Base-by-base conservation (phyloP, 2,888 invertebrate genomes). In the Spisula solida region DNA sequence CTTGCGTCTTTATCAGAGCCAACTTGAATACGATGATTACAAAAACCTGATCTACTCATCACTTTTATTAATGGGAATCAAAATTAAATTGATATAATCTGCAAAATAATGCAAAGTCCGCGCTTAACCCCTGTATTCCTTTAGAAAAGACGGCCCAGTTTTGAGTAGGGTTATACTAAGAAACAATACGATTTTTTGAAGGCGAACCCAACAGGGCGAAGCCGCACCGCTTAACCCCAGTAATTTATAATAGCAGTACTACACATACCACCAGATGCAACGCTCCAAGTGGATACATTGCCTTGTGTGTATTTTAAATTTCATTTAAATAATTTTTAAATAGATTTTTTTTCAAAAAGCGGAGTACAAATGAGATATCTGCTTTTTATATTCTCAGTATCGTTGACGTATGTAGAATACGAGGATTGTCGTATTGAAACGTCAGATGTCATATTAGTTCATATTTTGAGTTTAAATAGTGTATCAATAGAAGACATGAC, bases 171-270 rank as follows among this genome's bases (percentile, higher is more conserved):
- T 55, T 79, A 41, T 34, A 79, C 56, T 78, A 29, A 79, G 56
- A 78, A 55, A 79, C 85, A 85, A 85, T 85, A 31, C 2, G 25
- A 8, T 5, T 41, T 78, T 56, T 79, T 78, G 55, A 55, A 25
- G 34, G 20, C 14, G 56, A 51, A 51, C 16, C 48, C 55, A 56
- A 56, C 51, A 56, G 56, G n/a, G 55, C 66, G 34, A 51, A n/a
- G 34, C 41, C 75, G 87, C 82, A 87, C 87, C 79, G 82, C 78
- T 87, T 87, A 87, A 87, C 87, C 87, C 60, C 34, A 31, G 16
- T 6, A 81, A 4, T 20, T 47, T 70, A 55, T 31, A 84, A 84
- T 78, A 55, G n/a, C 31, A 31, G 20, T 55, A 31, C 29, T 14
- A 34, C 0, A n/a, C 1, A 20, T 2, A n/a, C 51, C 25, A n/a